A percentile compares a stretch with the other conserved stretches of the same genome.
Evolutionary conservation across 2,113 vertebrate species (phyloP).

Genomic region (Madoqua kirkii): DNA sequence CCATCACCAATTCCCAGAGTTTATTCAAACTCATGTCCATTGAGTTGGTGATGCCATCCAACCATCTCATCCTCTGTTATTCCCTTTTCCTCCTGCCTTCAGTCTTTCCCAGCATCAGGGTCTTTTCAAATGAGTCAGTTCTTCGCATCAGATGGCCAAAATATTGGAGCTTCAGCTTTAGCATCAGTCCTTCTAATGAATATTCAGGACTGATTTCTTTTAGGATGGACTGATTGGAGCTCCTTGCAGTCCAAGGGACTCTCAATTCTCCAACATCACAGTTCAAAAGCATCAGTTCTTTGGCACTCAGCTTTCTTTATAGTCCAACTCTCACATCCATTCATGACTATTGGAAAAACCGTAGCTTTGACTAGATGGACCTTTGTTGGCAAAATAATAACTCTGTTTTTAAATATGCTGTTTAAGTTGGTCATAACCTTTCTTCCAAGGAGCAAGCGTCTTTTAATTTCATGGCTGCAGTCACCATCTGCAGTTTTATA

Average conservation of each 20-base stretch:
- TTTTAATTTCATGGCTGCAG: background rate
- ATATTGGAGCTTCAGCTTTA: background rate
- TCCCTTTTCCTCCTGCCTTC: background rate
- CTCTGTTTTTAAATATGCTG: background rate
- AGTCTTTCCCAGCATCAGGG: background rate
- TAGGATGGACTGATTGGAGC: background rate
- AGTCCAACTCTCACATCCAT: background rate
- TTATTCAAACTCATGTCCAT: background rate
- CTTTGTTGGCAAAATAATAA: background rate
- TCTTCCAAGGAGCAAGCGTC: background rate
- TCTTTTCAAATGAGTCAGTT: background rate
- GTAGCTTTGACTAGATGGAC: background rate
- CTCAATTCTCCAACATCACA: background rate
- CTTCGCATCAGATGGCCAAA: background rate
- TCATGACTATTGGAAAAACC: background rate
- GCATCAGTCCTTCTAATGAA: background rate
- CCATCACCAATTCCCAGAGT: background rate
- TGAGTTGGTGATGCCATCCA: background rate
- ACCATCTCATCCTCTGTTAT: background rate
- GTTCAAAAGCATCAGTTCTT: background rate
- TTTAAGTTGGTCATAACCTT: background rate
- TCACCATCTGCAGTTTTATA: background rate
- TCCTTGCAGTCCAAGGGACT: background rate
- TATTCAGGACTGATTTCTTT: background rate
- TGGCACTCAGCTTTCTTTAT: accelerated